Evolutionary conservation across 2,888 invertebrate species (phyloP).

Genomic region (Lithophane semibrunnea): DNA sequence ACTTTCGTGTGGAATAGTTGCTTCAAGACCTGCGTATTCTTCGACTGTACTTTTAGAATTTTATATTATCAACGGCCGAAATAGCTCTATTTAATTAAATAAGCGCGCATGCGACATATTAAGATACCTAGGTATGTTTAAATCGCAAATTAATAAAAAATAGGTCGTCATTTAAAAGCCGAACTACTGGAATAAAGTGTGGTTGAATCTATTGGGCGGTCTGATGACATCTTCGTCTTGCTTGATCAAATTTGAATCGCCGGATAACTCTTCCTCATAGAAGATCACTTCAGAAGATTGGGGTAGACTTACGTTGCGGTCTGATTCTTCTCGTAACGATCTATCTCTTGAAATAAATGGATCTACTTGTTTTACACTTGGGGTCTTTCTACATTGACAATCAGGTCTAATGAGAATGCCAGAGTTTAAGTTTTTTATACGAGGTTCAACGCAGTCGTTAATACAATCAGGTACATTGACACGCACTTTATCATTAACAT

Average conservation of each 20-base stretch:
- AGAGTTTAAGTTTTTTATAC: slow-evolving; percentile 14
- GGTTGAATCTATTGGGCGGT: slow-evolving; percentile 36
- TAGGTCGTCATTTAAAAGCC: neutral
- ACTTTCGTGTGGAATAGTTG: slow-evolving; percentile 72
- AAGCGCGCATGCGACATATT: neutral
- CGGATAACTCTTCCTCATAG: slow-evolving; percentile 57
- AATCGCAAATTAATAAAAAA: slow-evolving; percentile 6
- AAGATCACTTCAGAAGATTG: slow-evolving; percentile 51
- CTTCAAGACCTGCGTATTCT: slow-evolving; percentile 71
- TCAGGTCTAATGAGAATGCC: slow-evolving; percentile 40
- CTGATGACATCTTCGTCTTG: slow-evolving; percentile 45
- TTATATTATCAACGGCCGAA: slow-evolving; percentile 35
- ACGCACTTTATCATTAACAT: slow-evolving; percentile 42
- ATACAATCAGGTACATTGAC: slow-evolving; percentile 53
- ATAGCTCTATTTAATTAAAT: neutral
- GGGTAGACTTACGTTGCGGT: slow-evolving; percentile 10
- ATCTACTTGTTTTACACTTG: slow-evolving; percentile 33
- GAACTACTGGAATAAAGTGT: slow-evolving; percentile 30
- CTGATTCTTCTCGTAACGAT: slow-evolving; percentile 39
- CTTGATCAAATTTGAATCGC: slow-evolving; percentile 27
- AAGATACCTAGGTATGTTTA: neutral
- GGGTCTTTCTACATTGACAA: slow-evolving; percentile 62
- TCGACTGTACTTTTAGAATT: slow-evolving; percentile 69
- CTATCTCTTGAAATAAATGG: slow-evolving; percentile 44
- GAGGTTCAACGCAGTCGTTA: slow-evolving; percentile 59